A percentile compares a stretch with the other conserved stretches of the same genome.
phyloP scores from a whole-genome alignment of 2,888 invertebrate species.

The Acanthosepion pharaonis region DNA sequence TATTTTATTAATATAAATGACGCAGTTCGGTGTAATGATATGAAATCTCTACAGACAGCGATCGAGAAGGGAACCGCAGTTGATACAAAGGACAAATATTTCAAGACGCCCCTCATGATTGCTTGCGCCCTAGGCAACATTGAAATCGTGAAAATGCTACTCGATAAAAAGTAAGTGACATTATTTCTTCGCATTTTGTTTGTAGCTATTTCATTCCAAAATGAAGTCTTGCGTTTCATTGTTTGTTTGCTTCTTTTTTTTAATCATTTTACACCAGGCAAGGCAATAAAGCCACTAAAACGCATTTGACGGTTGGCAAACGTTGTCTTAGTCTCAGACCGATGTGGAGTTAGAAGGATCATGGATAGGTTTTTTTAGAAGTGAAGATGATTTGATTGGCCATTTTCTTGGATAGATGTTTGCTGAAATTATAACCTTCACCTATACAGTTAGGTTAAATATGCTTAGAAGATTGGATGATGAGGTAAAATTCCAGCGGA shows the following conservation, averaged over 20 bases:
- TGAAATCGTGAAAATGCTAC: slow-evolving; percentile 70
- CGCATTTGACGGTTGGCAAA: too few species aligned
- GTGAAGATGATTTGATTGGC: too few species aligned
- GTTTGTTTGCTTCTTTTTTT: neutral
- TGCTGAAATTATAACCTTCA: too few species aligned
- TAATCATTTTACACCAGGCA: neutral
- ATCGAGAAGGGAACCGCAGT: slow-evolving; percentile 67
- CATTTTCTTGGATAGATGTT: too few species aligned
- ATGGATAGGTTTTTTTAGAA: accelerated
- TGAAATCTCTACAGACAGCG: slow-evolving; percentile 71
- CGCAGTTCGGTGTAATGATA: slow-evolving; percentile 72
- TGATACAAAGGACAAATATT: slow-evolving; percentile 73
- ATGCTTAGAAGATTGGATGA: too few species aligned
- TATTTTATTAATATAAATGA: slow-evolving; percentile 73
- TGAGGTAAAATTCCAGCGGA: too few species aligned
- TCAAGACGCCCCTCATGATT: slow-evolving; percentile 75
- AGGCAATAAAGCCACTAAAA: too few species aligned
- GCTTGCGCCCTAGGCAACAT: slow-evolving; percentile 71
- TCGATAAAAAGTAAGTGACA: slow-evolving; percentile 71
- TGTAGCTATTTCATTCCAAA: neutral
- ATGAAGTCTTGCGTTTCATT: neutral
- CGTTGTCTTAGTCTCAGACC: too few species aligned
- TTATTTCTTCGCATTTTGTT: neutral
- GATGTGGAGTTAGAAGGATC: too few species aligned
- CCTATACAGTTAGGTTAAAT: too few species aligned